Percentiles rank a stretch among this genome's conserved stretches.
phyloP scores from a whole-genome alignment of 2,797 vertebrate genomes.

The Lates japonicus region DNA sequence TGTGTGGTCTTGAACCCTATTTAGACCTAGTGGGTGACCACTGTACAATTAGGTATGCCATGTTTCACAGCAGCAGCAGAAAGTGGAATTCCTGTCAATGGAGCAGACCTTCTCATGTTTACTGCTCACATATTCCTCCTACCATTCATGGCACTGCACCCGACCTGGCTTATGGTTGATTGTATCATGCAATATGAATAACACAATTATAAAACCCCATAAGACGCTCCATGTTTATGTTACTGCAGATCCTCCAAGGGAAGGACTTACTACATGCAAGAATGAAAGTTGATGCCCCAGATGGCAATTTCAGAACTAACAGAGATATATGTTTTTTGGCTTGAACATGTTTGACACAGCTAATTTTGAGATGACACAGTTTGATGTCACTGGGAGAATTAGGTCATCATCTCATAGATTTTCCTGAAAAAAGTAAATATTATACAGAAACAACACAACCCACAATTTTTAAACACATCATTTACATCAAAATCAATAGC shows the following conservation, averaged over 20 bases:
- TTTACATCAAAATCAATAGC: background rate
- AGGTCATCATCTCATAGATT: background rate
- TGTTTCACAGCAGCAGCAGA: slow-evolving; percentile 83
- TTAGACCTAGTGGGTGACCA: slow-evolving; percentile 85
- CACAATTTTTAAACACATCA: background rate
- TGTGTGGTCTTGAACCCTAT: slow-evolving; percentile 87
- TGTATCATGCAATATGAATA: slow-evolving; percentile 71
- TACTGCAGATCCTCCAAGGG: slow-evolving; percentile 59
- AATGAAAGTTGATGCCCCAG: slow-evolving; percentile 65
- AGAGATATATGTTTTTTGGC: slow-evolving; percentile 55
- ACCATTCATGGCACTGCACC: slow-evolving; percentile 58
- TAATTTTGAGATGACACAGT: slow-evolving; percentile 39
- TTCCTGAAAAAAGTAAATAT: slow-evolving; percentile 6
- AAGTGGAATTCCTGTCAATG: slow-evolving; percentile 80
- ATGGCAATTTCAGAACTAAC: slow-evolving; percentile 53
- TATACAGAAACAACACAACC: background rate
- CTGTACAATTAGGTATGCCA: slow-evolving; percentile 85
- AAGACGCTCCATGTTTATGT: slow-evolving; percentile 71
- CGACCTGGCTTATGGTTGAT: slow-evolving; percentile 66
- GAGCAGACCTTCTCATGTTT: slow-evolving; percentile 76
- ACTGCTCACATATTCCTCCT: slow-evolving; percentile 70
- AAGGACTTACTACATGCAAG: slow-evolving; percentile 56
- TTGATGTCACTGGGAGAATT: slow-evolving; percentile 33
- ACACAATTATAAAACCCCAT: slow-evolving; percentile 72
- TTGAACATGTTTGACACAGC: slow-evolving; percentile 48